Evolutionary conservation across 2,888 invertebrate species (phyloP).

Genomic region (Seladonia tumulorum): DNA sequence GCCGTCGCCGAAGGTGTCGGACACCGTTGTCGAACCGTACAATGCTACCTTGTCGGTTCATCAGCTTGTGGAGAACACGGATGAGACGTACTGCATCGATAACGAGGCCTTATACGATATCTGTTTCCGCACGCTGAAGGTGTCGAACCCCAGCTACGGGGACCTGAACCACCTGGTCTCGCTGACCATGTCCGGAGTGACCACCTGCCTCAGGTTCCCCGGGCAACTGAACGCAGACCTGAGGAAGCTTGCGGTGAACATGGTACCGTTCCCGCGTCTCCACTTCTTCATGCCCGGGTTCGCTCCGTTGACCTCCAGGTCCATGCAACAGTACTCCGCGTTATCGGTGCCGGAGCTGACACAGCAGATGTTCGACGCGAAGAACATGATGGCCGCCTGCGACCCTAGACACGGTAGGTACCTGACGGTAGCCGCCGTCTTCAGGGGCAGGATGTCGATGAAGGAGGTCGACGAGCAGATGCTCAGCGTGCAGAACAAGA

Average conservation of each 20-base stretch:
- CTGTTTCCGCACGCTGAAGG: conserved; percentile 95
- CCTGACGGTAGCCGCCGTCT: conserved; percentile 90
- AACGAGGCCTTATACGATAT: conserved; percentile 97
- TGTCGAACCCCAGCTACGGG: conserved; percentile 96
- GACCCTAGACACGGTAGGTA: conserved; percentile 91
- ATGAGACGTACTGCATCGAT: conserved; percentile 96
- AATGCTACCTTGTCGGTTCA: conserved; percentile 96
- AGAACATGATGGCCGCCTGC: conserved; percentile 93
- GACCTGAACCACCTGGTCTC: conserved; percentile 97
- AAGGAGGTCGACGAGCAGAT: conserved; percentile 92
- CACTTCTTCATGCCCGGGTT: conserved; percentile 96
- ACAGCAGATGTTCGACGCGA: conserved; percentile 92
- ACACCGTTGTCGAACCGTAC: conserved; percentile 97
- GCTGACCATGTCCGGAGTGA: conserved; percentile 94
- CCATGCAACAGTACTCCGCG: conserved; percentile 90
- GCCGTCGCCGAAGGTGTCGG: conserved; percentile 94
- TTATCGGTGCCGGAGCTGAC: conserved; percentile 92
- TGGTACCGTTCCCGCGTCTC: conserved; percentile 96
- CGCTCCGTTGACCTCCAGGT: conserved; percentile 90
- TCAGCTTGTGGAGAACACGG: conserved; percentile 96
- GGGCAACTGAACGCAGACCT: conserved; percentile 97
- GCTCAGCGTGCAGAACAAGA: conserved; percentile 89
- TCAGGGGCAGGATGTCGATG: conserved; percentile 90
- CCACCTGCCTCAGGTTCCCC: conserved; percentile 93
- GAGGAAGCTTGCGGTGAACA: conserved; percentile 96